phyloP scores from a whole-genome alignment of 2,888 invertebrate genomes.

The Lithophane ornitopus region DNA sequence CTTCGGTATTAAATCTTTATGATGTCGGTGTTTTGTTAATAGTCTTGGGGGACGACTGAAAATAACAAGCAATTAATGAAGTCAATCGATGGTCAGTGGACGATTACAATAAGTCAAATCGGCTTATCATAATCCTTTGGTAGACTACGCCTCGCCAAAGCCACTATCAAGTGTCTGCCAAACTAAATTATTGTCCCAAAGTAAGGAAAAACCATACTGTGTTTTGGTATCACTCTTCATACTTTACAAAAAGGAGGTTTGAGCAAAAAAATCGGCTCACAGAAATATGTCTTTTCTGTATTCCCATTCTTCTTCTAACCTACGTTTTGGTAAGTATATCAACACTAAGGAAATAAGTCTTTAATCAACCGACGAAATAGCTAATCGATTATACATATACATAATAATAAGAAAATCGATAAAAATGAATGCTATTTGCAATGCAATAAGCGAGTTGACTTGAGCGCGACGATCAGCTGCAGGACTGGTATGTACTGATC shows the following conservation, averaged over 20 bases:
- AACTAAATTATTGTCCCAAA: too few relatives aligned
- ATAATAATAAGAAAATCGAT: background rate
- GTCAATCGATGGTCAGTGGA: background rate
- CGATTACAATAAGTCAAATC: background rate
- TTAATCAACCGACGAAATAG: background rate
- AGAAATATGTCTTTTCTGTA: too few relatives aligned
- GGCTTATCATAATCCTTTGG: background rate
- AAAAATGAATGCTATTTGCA: background rate
- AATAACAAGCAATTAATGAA: background rate
- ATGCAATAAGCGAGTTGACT: background rate
- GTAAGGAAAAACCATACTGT: too few relatives aligned
- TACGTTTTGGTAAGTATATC: too few relatives aligned
- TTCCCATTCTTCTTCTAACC: too few relatives aligned
- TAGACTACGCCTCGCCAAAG: background rate
- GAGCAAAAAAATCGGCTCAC: too few relatives aligned
- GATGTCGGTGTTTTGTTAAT: background rate
- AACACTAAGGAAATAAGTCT: background rate
- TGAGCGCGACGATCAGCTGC: too few relatives aligned
- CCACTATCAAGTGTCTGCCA: background rate
- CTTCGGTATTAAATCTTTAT: background rate
- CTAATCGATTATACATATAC: background rate
- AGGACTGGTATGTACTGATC: too few relatives aligned
- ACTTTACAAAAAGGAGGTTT: too few relatives aligned
- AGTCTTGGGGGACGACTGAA: background rate
- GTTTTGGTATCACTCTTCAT: too few relatives aligned